Evolutionary conservation across 2,888 invertebrate species (phyloP), one percentile per base, ranked within the genome.

Genomic region (Pyrgus malvae): DNA sequence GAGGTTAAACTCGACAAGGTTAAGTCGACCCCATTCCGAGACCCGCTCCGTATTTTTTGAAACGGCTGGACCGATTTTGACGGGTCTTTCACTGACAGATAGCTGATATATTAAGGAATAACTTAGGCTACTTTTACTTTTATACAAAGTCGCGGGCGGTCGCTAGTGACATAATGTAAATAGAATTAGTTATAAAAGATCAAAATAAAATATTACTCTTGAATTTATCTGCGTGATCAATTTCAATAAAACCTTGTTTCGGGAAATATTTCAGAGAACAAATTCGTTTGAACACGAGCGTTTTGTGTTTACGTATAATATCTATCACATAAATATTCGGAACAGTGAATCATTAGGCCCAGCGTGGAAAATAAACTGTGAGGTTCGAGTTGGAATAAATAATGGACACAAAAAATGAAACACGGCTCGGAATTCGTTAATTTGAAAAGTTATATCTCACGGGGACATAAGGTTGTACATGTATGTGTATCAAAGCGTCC

Each of bases 331-430:
- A 35, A 53, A 38, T 45, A 45, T 45, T 17, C 45, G 14, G 7
- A 21, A 40, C 41, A 38, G 51, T 38, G 19, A 37, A 29, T 38
- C 12, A 44, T 27, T 21, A 38, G 27, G 45, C 17, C 33, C 9
- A 7, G 14, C 31, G 33, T 42, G 29, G 16, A 31, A 38, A 53
- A 38, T 45, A 38, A 27, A 45, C 37, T 17, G 35, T 3, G 27
- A 45, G 12, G 44, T 53, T 21, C 14, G 37, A 45, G 23, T 45
- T 31, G 29, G 31, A 45, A 53, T 45, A 53, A 53, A 53, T 38
- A 53, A 45, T 53, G 53, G 45, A 38, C 45, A 38, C 45, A 45
- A 45, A 53, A 53, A 44, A 44, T 44, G 42, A 37, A 50, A 44
- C 37, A 45, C 21, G 35, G 6, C 33, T 38, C 38, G 21, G 38